Base-by-base conservation (phyloP, 2,797 vertebrate species). In the Melanogrammus aeglefinus region DNA sequence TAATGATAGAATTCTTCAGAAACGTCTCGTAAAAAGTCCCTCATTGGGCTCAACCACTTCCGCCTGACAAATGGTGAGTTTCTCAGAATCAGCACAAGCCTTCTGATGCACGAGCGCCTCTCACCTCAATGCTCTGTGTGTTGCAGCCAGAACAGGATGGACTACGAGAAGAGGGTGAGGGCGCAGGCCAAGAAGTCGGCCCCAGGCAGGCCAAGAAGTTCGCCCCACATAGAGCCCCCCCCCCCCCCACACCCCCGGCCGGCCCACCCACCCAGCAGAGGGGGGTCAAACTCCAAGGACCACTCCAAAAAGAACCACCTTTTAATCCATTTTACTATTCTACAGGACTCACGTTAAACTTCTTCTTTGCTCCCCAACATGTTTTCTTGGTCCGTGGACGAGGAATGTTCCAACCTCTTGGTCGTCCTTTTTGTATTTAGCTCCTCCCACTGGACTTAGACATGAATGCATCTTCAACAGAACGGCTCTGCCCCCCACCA, bases 201-300 rank as follows among this genome's bases (percentile, higher is more conserved):
- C 77, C 94, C n/a, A n/a, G n/a, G 18, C 94, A 95, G 90, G 94
- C 94, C 86, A 95, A 94, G 92, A 95, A 94, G 91, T 95, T 94
- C 75, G 93, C 94, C 77, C 94, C 39, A 92, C 94, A 92, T 95
- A 95, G 82, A 92, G 83, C 78, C 77, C 8, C n/a, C 69, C 79
- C 82, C 44, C 18, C 47, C n/a, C 69, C 79, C 82, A 41, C 8
- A 21, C 63, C 79, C 82, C 44, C 18, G 85, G 77, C 47, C 31
- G 72, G 70, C 75, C 77, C 76, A 72, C 76, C 73, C 80, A 1
- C 39, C 39, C 39, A 12, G 9, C 7, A 2, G 39, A 12, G 39
- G 39, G 9, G 39, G 39, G 39, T 81, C 84, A 84, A 88, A 83
- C 77, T 86, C 81, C 86, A 90, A 87, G 88, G 92, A 93, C 92